Evolutionary conservation across 1,140 invertebrate genomes (phyloP), one percentile per base, ranked within the genome.

Genomic region (Phocides pigmalion): DNA sequence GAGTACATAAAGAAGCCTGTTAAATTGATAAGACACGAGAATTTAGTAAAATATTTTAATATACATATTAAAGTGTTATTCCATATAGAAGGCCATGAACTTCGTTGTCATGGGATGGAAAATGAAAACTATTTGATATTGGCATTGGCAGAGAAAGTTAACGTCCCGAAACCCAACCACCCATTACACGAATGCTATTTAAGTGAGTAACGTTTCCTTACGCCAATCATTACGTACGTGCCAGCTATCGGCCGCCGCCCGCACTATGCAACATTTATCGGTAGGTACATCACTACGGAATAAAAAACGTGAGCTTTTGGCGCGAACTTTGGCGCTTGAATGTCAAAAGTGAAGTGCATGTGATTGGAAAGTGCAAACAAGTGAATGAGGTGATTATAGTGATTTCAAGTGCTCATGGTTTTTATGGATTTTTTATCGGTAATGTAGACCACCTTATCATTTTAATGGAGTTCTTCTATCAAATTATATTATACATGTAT

Each of bases 251-350:
- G 80, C 66, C 72, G 72, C 64, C 70, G 81, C 69, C 74, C 61
- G 62, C 85, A 90, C 76, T 81, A 90, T 90, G 88, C 81, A 86
- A 84, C 82, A 87, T 69, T 77, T 83, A 81, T 88, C 85, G 88
- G 88, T 90, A 87, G 87, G 88, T 90, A 88, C 67, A 76, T 39
- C 58, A 61, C 64, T 65, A 49, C 54, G 32, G 61, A 65, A 47
- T 46, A 53, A 65, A 68, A 67, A 59, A 51, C 42, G 64, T 62
- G 59, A 73, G 56, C 50, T 22, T 49, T 39, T 15, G 39, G 12
- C 37, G 46, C 35, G 39, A 72, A 41, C 39, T 53, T 62, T 58
- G 41, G 46, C 35, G 44, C 44, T 28, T 28, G 16, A 32, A 64
- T 54, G 62, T 68, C 68, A 64, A 67, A 54, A 73, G 64, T 72